Conservation (phyloP, 2,888 invertebrate species). For the Paralinhomoeus sp. region DNA sequence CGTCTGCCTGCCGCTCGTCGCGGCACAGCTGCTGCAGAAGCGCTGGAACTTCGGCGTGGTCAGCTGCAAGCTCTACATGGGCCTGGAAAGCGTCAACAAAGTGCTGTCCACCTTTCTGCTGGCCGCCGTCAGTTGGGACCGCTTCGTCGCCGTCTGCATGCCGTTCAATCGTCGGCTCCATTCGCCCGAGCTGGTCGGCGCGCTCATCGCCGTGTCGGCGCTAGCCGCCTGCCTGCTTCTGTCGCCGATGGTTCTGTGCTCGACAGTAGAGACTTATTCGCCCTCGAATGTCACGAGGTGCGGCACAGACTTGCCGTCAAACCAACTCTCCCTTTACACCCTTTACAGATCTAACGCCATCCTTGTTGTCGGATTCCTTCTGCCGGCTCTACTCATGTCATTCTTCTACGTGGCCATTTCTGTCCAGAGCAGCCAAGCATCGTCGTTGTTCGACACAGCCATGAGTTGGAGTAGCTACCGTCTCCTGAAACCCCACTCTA, state of each 20-base stretch:
- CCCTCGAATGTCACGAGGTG: background rate
- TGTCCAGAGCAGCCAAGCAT: no score
- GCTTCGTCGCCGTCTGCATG: constrained; percentile 14
- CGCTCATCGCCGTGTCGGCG: background rate
- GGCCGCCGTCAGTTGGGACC: constrained; percentile 14
- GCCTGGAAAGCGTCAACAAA: constrained; percentile 14
- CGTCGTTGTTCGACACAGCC: no score
- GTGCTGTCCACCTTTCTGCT: constrained; percentile 12
- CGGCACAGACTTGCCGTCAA: no score
- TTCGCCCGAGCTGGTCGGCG: background rate
- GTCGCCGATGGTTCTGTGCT: background rate
- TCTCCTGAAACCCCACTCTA: no score
- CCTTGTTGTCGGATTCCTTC: background rate
- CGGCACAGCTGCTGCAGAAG: constrained; percentile 16
- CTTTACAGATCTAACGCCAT: no score
- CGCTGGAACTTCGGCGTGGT: constrained; percentile 13
- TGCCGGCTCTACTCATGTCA: background rate
- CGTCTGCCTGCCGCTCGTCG: constrained; percentile 7
- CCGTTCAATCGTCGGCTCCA: no score
- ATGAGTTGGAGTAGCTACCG: no score
- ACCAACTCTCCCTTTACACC: background rate
- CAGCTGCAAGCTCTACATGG: constrained; percentile 13
- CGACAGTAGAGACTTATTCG: background rate
- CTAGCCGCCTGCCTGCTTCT: background rate
- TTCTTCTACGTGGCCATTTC: background rate